Base-by-base conservation (phyloP, 2,113 vertebrate genomes). In the Setophaga petechia region DNA sequence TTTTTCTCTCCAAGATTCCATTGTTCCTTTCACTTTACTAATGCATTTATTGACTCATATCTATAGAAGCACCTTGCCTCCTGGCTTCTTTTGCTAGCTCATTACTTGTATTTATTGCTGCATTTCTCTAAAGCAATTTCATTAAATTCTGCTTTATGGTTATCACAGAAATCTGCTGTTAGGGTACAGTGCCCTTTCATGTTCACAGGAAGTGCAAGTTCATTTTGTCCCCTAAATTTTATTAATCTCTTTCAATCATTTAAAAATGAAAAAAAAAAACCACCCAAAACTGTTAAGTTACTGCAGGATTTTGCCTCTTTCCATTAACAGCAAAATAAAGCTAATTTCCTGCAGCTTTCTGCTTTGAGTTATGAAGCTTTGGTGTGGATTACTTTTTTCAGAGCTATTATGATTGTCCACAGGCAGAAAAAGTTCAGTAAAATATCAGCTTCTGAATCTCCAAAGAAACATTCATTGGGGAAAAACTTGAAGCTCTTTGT, bases 341-440 rank as follows among this genome's bases (percentile, higher is more conserved):
- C 31, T 93, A 81, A 93, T 96, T 97, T 96, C 85, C 90, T 93
- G 54, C 47, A 95, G 69, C 61, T 91, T 89, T 93, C n/a, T 90
- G 18, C 83, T 84, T 93, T 90, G 84, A 89, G 49, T n/a, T 94
- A 54, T 65, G 88, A 93, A 95, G 73, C 85, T 89, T 85, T 93
- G 43, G 63, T 87, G 77, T 78, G 51, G 75, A 88, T 91, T 95
- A 77, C 52, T 89, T 94, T 95, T 95, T 46, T 84, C 81, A 93
- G 90, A 90, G 65, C 79, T 86, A 87, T 96, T 93, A 87, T 84
- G 76, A 78, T 71, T 87, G 86, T 87, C 83, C 65, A 88, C n/a
- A 54, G 94, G 90, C 85, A 92, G 57, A 95, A 92, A 25, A 84
- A 84, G 57, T 86, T 90, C 76, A 89, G 76, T 86, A 82, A 88